A percentile compares a stretch with the other conserved stretches of the same genome.
phyloP scores from a whole-genome alignment of 2,113 vertebrate species.

The Hemicordylus capensis region DNA sequence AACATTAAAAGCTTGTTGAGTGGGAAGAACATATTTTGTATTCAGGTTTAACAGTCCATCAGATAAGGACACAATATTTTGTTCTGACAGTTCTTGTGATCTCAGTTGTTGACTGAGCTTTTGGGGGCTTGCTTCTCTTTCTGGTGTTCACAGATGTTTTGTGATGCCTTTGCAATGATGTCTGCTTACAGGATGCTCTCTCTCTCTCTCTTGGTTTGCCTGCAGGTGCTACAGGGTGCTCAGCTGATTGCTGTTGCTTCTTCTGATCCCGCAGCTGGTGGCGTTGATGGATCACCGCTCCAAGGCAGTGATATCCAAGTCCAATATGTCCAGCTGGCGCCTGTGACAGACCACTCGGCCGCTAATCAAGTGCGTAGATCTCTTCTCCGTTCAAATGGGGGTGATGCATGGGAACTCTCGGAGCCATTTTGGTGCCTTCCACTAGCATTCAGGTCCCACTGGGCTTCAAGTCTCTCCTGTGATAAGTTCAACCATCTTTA shows the following conservation, averaged over 20 bases:
- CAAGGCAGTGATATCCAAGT: constrained; percentile 96
- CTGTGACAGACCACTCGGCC: constrained; percentile 87
- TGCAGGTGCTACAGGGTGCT: constrained; percentile 92
- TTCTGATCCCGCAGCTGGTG: constrained; percentile 83
- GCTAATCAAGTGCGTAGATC: constrained; percentile 82
- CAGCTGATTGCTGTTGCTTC: constrained; percentile 96
- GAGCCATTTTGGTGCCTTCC: fast-evolving
- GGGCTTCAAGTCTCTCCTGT: background rate
- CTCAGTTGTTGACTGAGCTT: background rate
- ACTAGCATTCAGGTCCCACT: background rate
- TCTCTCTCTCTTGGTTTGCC: background rate
- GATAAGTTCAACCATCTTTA: background rate
- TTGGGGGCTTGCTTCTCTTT: background rate
- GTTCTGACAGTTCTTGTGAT: background rate
- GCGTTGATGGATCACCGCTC: constrained; percentile 89
- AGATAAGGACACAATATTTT: fast-evolving
- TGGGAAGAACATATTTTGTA: background rate
- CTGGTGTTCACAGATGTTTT: background rate
- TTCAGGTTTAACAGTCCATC: background rate
- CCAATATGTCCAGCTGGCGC: constrained; percentile 95
- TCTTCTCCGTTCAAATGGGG: background rate
- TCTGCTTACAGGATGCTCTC: constrained; percentile 6
- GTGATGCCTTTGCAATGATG: fast-evolving
- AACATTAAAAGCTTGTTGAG: background rate
- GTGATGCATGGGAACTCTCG: background rate